These are phyloP conservation scores for Laupala kohalensis DNA, from an alignment of 1,140 invertebrate species.

Conservation along the genomic window DNA sequence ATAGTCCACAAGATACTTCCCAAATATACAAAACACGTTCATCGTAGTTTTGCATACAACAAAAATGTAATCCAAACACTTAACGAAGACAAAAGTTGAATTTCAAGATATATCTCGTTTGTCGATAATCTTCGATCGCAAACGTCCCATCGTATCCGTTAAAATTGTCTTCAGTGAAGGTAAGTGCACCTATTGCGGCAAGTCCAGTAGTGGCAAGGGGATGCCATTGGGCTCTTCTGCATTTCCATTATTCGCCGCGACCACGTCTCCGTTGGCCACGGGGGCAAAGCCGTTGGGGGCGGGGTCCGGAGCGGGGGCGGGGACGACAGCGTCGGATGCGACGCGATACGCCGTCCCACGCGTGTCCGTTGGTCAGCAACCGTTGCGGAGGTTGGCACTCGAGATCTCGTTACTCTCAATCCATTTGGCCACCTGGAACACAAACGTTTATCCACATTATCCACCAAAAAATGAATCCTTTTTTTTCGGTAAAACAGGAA, in stretches of 20 bases:
- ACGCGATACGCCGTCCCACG: neutral
- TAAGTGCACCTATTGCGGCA: neutral
- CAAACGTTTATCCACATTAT: too few species aligned
- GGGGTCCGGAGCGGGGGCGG: neutral
- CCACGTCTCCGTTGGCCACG: neutral
- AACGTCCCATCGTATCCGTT: too few species aligned
- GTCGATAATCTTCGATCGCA: too few species aligned
- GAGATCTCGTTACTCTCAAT: constrained; percentile 55
- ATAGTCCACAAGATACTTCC: too few species aligned
- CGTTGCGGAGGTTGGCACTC: constrained; percentile 39
- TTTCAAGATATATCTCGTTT: too few species aligned
- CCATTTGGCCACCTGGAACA: constrained; percentile 39
- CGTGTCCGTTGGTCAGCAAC: constrained; percentile 21
- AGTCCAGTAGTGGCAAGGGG: neutral
- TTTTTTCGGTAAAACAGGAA: too few species aligned
- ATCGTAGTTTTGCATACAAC: too few species aligned
- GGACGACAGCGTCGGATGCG: neutral
- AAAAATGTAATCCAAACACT: too few species aligned
- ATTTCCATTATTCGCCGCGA: neutral
- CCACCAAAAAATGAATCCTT: too few species aligned
- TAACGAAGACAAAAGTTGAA: too few species aligned
- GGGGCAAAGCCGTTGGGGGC: neutral
- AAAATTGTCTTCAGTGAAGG: too few species aligned
- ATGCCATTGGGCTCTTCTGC: neutral
- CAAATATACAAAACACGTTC: too few species aligned